Evolutionary conservation across 2,888 invertebrate genomes (phyloP), one percentile per base, ranked within the genome.

Genomic region (Spodoptera littoralis): DNA sequence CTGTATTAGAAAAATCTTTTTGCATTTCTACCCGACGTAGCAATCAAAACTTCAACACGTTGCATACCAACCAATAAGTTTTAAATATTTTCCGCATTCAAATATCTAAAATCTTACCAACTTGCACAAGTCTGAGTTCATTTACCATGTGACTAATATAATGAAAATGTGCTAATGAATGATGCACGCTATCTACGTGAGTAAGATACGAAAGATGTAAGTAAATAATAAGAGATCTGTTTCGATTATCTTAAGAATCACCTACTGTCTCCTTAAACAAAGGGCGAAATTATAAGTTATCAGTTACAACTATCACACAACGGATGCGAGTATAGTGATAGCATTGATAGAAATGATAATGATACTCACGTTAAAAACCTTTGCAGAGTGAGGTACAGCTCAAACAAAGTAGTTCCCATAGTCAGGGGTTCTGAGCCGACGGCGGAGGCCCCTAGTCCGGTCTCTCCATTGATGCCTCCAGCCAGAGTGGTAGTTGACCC

Each of bases 331-430:
- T 27, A 27, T 27, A 27, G 27, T 27, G 27, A 27, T 27, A 27
- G 27, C 13, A 2, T 36, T n/a, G 30, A 61, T 27, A 27, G 27
- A 8, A 2, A n/a, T n/a, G 30, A 61, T 44, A 48, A 43, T 9
- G 24, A 65, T 62, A 95, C 97, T 95, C 93, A 96, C 96, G 96
- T 94, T 48, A 97, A 95, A 92, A 98, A 98, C 90, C 98, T 96
- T 88, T 99, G 98, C 59, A 99, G 91, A 0, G 98, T 96, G 72
- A 99, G 95, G 90, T 99, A 99, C 9, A 99, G 95, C 89, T 99
- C 98, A 89, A 99, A 98, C 55, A 99, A 92, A 2, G 97, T 97
- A 1, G 98, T 98, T 0, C 98, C 98, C 95, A 98, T 96, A 2
- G 96, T 96, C 46, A 98, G 90, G 12, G 97, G 96, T 73, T 97